Evolutionary conservation across 2,888 invertebrate species (phyloP).

Genomic region (Labia minor): DNA sequence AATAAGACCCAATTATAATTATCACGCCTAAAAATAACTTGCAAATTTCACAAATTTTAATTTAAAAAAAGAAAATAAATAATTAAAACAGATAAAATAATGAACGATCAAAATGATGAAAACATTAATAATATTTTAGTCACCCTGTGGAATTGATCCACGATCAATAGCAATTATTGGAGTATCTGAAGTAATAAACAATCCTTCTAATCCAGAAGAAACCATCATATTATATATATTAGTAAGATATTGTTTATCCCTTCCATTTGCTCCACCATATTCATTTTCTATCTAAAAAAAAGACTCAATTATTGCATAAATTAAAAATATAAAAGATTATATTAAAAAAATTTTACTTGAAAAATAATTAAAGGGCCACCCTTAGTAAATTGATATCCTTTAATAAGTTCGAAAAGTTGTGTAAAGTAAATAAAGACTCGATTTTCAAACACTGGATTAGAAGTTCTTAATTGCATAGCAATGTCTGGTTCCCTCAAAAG

Average conservation of each 20-base stretch:
- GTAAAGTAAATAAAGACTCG: constrained; percentile 37
- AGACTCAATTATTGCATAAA: too few relatives aligned
- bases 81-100: too few relatives aligned
- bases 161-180: constrained; percentile 24
- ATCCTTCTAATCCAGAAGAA: constrained; percentile 30
- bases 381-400: constrained; percentile 37
- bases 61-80: too few relatives aligned
- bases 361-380: constrained; percentile 43
- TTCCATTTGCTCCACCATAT: constrained; percentile 37
- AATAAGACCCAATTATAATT: too few relatives aligned
- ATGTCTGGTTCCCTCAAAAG: constrained; percentile 38
- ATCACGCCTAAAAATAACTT: too few relatives aligned
- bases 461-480: constrained; percentile 35
- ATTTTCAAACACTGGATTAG: constrained; percentile 35
- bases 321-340: too few relatives aligned
- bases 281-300: constrained; percentile 40
- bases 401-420: constrained; percentile 35
- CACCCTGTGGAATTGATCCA: constrained; percentile 31
- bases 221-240: constrained; percentile 29
- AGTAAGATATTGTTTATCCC: constrained; percentile 31
- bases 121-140: too few relatives aligned
- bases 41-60: too few relatives aligned
- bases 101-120: too few relatives aligned
- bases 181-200: constrained; percentile 36
- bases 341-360: constrained; percentile 30